phyloP scores from a whole-genome alignment of 2,113 vertebrate genomes.

The Oreochromis tanganicae region DNA sequence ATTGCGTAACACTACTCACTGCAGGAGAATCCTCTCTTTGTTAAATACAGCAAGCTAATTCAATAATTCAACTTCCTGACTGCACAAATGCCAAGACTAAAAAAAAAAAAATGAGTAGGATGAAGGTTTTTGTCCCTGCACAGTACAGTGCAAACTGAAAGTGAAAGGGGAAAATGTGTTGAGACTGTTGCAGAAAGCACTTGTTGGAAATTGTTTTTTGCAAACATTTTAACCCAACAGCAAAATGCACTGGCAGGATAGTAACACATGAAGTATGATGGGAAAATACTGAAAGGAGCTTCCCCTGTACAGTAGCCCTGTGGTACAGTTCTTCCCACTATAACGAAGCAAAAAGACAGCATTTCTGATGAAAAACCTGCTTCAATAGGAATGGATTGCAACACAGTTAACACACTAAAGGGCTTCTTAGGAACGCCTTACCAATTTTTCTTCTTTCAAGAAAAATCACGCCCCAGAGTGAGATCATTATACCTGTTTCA shows the following conservation, averaged over 20 bases:
- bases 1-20: background rate
- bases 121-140: background rate
- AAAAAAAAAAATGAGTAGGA: background rate
- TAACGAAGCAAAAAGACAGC: conserved; percentile 5
- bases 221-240: background rate
- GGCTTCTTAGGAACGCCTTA: background rate
- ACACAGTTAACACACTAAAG: background rate
- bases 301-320: background rate
- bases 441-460: background rate
- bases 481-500: background rate
- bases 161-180: background rate
- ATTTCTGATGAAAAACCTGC: conserved; percentile 34
- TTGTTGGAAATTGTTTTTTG: background rate
- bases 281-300: background rate
- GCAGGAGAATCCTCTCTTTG: background rate
- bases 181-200: background rate
- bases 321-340: background rate
- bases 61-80: background rate
- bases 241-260: background rate
- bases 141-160: background rate
- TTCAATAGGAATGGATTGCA: background rate
- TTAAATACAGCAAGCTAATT: background rate
- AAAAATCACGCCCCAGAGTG: background rate
- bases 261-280: background rate
- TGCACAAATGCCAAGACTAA: background rate